Percentiles rank a stretch among this genome's conserved stretches.
Conservation (phyloP, 2,797 vertebrate species). For the Notolepis coatsorum region DNA sequence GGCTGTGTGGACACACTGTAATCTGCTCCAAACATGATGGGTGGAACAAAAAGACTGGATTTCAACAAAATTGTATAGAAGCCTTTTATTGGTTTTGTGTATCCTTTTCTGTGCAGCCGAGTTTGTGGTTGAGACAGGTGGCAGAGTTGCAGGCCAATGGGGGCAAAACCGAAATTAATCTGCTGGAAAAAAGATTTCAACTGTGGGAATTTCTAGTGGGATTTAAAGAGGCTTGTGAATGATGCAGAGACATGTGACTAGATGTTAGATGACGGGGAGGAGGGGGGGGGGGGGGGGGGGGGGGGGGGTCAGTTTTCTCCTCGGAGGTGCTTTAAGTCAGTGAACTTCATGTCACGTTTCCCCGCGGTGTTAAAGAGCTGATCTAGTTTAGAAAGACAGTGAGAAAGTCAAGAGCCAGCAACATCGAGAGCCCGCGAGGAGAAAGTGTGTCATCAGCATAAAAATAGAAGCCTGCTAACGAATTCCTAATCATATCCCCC, state of each 20-base stretch:
- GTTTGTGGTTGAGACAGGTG: constrained; percentile 60
- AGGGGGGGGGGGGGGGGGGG: too few species aligned
- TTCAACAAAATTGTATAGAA: constrained; percentile 71
- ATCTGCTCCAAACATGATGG: constrained; percentile 77
- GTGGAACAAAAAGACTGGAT: constrained; percentile 62
- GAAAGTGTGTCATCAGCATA: constrained; percentile 88
- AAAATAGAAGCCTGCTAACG: constrained; percentile 86
- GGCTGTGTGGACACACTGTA: constrained; percentile 67
- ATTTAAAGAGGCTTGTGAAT: background rate
- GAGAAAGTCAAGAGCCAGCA: constrained; percentile 81
- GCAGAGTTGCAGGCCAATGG: constrained; percentile 26
- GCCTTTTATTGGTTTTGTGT: constrained; percentile 65
- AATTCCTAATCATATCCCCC: constrained; percentile 85
- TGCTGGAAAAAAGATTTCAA: constrained; percentile 5
- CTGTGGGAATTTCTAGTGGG: background rate
- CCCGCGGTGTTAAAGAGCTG: constrained; percentile 77
- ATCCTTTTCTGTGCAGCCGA: constrained; percentile 49
- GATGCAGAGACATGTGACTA: constrained; percentile 3
- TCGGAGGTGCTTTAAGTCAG: constrained; percentile 66
- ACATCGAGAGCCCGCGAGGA: constrained; percentile 69
- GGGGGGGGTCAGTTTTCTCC: constrained; percentile 45
- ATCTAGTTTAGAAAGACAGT: constrained; percentile 80
- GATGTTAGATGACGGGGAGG: constrained; percentile 58
- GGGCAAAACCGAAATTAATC: constrained; percentile 28
- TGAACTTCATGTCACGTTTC: constrained; percentile 69